Percentiles rank a stretch among this genome's conserved stretches.
Evolutionary conservation across 2,113 vertebrate species (phyloP).

Genomic region (Muntiacus reevesi): DNA sequence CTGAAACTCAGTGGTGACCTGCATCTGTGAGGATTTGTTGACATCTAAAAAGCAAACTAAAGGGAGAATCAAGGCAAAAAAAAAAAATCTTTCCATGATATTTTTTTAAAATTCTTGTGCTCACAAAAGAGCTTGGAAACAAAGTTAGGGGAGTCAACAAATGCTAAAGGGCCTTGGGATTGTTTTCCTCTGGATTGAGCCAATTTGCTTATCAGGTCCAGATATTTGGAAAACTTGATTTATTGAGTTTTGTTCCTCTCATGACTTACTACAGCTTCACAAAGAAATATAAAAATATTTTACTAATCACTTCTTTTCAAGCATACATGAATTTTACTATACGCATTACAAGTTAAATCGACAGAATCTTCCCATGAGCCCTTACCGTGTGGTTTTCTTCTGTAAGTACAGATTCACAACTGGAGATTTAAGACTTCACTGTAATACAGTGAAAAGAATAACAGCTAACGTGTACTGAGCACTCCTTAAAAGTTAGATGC

Average conservation of each 20-base stretch:
- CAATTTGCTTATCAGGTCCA: slow-evolving; percentile 56
- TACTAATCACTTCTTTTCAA: slow-evolving; percentile 7
- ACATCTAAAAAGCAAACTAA: slow-evolving; percentile 51
- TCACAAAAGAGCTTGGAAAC: slow-evolving; percentile 58
- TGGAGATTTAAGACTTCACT: neutral
- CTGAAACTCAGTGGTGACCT: slow-evolving; percentile 50
- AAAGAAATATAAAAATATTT: neutral
- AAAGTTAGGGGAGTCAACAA: slow-evolving; percentile 49
- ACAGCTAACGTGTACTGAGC: neutral
- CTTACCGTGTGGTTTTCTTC: neutral
- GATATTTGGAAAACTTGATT: slow-evolving; percentile 54
- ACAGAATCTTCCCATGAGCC: neutral
- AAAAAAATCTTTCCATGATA: slow-evolving; percentile 24
- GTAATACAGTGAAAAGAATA: neutral
- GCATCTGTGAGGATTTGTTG: slow-evolving; percentile 5
- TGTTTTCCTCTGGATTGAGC: slow-evolving; percentile 40
- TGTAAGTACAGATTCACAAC: neutral
- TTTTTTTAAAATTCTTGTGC: slow-evolving; percentile 17
- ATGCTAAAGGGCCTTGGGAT: slow-evolving; percentile 28
- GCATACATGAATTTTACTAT: neutral
- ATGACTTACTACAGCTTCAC: neutral
- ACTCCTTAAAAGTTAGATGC: neutral
- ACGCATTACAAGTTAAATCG: neutral
- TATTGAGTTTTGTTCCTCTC: slow-evolving; percentile 6
- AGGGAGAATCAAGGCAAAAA: neutral